Conservation (phyloP, 2,797 vertebrate genomes). For the Pipistrellus pipistrellus region DNA sequence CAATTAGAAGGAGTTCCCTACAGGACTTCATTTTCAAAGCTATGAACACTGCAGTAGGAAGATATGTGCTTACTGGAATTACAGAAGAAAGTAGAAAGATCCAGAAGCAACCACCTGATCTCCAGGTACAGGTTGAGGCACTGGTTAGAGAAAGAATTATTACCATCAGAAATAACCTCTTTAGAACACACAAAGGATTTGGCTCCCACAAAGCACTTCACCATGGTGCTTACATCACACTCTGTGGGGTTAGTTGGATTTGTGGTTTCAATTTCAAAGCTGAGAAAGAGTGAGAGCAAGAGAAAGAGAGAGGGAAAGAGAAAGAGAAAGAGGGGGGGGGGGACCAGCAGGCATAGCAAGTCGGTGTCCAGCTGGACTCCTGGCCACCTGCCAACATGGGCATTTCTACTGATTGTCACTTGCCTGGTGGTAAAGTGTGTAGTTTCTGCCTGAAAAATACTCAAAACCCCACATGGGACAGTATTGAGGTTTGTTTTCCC, state of each 20-base stretch:
- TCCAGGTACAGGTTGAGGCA: constrained; percentile 53
- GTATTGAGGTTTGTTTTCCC: neutral
- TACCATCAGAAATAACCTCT: constrained; percentile 47
- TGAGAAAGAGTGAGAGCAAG: neutral
- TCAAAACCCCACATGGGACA: neutral
- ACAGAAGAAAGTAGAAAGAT: constrained; percentile 70
- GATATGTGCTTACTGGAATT: constrained; percentile 69
- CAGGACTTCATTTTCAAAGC: constrained; percentile 76
- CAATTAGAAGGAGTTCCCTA: constrained; percentile 82
- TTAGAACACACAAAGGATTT: constrained; percentile 55
- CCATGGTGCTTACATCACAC: neutral
- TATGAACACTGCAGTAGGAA: neutral
- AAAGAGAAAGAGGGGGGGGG: neutral
- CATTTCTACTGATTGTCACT: neutral
- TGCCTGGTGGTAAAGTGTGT: neutral
- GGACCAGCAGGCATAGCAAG: neutral
- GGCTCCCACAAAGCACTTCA: constrained; percentile 54
- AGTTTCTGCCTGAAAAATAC: constrained; percentile 27
- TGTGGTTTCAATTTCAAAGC: constrained; percentile 54
- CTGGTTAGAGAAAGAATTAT: constrained; percentile 75
- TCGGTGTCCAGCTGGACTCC: neutral
- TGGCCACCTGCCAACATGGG: constrained; percentile 20
- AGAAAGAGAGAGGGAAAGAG: neutral
- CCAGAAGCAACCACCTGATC: constrained; percentile 76
- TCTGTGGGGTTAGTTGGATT: neutral